Base-by-base conservation (phyloP, 2,888 invertebrate genomes). In the Lithophane socia region DNA sequence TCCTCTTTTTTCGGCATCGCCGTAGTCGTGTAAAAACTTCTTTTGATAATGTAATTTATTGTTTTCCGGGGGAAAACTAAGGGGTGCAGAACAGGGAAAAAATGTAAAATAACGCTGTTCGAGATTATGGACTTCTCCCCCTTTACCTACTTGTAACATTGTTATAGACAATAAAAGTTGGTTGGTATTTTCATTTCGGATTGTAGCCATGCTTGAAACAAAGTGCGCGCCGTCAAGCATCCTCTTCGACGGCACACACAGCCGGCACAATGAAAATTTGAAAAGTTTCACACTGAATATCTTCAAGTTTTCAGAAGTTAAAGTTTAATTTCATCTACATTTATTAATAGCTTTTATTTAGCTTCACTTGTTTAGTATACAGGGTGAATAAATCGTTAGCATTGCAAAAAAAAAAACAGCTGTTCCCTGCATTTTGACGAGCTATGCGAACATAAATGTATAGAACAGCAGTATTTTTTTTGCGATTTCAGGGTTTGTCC, bases 201-300 rank as follows among this genome's bases (percentile, higher is more conserved):
- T 79, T 79, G 82, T 81, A 68, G 64, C 47, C 56, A 68, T 76
- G 80, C 77, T 83, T 60, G 74, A 75, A 75, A 80, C 72, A 69
- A 80, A 75, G 72, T 80, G 69, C 60, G 68, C 74, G 67, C 77
- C 76, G 68, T 69, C 74, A 67, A 77, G 78, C 75, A 69, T 66
- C 64, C 80, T 73, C 75, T 83, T 77, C 82, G 60, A 49, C 75
- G 64, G 73, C 77, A 79, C 80, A 77, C 81, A 81, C 79, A 85
- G 85, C 86, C 82, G 83, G 75, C 79, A 87, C 86, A 89, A 88
- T 90, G 90, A 88, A 91, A 91, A 91, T 92, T 91, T 88, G 86
- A 90, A 92, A 92, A 92, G 89, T 93, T 92, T 79, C 69, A 73
- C 75, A 80, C 79, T 83, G 85, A 83, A 86, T 86, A 85, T 83